Evolutionary conservation across 2,797 vertebrate genomes (phyloP), one percentile per base, ranked within the genome.

Genomic region (Poeciliopsis paucimaculata): DNA sequence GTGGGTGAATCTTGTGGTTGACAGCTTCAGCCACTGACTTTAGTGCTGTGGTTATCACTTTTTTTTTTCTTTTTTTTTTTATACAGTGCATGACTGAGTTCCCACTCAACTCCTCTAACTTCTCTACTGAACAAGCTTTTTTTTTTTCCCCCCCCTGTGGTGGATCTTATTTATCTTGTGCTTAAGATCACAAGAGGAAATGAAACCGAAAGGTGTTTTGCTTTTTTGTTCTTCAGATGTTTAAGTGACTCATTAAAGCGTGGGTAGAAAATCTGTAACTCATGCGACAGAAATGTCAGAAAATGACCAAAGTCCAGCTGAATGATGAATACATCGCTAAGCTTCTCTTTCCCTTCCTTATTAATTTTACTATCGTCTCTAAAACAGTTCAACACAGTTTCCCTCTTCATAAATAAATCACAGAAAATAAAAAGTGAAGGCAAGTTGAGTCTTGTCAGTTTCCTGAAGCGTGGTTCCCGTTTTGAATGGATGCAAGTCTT

Each of bases 41-140:
- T 12, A 73, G 76, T 43, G 75, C 47, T 89, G 92, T 47, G 90
- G 92, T 93, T 92, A n/a, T 84, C 89, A 81, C 85, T 34, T 88
- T 41, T 74, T 75, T 49, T 28, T 28, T 34, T 88, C 36, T 74
- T 75, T 41, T 53, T 41, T 72, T 71, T 72, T 43, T 68, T 76
- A 45, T 72, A 49, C 76, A 13, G 39, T 43, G 23, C 23, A 13
- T 20, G 16, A 34, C 16, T 20, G 31, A 64, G 31, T 64, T 64
- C 60, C 7, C 15, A 64, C 16, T 36, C 34, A 36, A 64, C 60
- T 7, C 16, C 31, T 62, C 26, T 39, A 75, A 51, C 45, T 0
- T 15, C 45, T 26, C 3, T 1, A 0, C 36, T 4, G 31, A 36
- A 36, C 57, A 60, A 70, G 26, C 34, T 1, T 64, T 2, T 41